Evolutionary conservation across 2,113 vertebrate species (phyloP), one percentile per base, ranked within the genome.

Genomic region (Galeopterus variegatus): DNA sequence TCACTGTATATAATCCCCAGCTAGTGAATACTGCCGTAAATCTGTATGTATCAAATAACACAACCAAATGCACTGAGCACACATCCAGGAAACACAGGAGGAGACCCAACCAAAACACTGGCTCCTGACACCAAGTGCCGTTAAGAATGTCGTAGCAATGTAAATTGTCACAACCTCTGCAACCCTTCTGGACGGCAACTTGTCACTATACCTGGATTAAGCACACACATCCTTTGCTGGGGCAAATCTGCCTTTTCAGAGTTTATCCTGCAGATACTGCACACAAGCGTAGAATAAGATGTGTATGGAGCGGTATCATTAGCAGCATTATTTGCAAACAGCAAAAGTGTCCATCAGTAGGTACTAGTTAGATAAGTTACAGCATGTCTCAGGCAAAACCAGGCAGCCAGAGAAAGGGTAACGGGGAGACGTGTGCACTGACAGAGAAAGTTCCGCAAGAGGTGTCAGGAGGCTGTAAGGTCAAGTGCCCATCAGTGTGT

Each of bases 341-440:
- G 21, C 0, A n/a, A 7, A 81, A 52, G 28, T 28, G 4, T 14
- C 23, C 3, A 14, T 9, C 65, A 48, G 10, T 3, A 14, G 45
- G 48, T 15, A 8, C 21, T 23, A 15, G 33, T 10, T 31, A n/a
- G 10, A 45, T 48, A 60, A 45, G 50, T 11, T 6, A 4, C 0
- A 1, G 58, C 10, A 8, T 19, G 1, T 6, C 58, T 17, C 11
- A 41, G 60, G 67, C 5, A 33, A 3, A 1, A 10, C 23, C 56
- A 69, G 41, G 72, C 1, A 15, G 58, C 28, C 10, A 65, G 14
- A 21, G 72, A 31, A 19, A 3, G 36, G 54, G 11, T 56, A 14
- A 9, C 1, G 6, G 5, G 6, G 14, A 28, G 1, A 6, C 1
- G 5, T 6, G 1, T 4, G 8, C 21, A 21, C 8, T 24, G 19